These are phyloP conservation scores for Epinephelus moara DNA, from an alignment of 2,113 vertebrate species.

Conservation along the genomic window DNA sequence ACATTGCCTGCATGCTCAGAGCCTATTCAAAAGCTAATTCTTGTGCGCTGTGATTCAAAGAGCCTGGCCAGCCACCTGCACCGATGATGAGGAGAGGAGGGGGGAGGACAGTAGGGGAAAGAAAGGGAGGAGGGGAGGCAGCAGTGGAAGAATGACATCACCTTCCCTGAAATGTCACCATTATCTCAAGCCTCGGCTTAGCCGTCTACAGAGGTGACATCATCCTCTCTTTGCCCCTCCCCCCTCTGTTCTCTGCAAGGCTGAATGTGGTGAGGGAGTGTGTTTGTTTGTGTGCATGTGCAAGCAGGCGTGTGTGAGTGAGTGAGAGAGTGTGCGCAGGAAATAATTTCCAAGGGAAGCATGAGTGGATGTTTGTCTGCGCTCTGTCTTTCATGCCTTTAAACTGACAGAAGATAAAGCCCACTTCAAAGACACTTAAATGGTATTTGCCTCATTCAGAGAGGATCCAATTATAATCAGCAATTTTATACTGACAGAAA, in stretches of 20 bases:
- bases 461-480: neutral
- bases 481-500: neutral
- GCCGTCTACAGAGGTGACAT: conserved; percentile 81
- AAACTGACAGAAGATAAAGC: conserved; percentile 25
- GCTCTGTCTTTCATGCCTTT: conserved; percentile 45
- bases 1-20: conserved; percentile 47
- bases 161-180: conserved; percentile 83
- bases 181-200: conserved; percentile 83
- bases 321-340: conserved; percentile 19
- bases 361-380: conserved; percentile 68
- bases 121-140: conserved; percentile 52
- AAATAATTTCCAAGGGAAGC: conserved; percentile 47
- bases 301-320: conserved; percentile 39
- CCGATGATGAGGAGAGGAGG: conserved; percentile 40
- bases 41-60: conserved; percentile 60
- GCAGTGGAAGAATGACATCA: conserved; percentile 83
- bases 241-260: conserved; percentile 58
- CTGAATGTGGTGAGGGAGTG: conserved; percentile 41
- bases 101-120: neutral
- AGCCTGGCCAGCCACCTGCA: conserved; percentile 77
- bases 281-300: conserved; percentile 65
- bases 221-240: conserved; percentile 75
- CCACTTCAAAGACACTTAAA: conserved; percentile 5
- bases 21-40: conserved; percentile 76
- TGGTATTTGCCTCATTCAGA: conserved; percentile 11